These are phyloP conservation scores for Plestiodon gilberti DNA, from an alignment of 2,113 vertebrate genomes.

Conservation along the genomic window DNA sequence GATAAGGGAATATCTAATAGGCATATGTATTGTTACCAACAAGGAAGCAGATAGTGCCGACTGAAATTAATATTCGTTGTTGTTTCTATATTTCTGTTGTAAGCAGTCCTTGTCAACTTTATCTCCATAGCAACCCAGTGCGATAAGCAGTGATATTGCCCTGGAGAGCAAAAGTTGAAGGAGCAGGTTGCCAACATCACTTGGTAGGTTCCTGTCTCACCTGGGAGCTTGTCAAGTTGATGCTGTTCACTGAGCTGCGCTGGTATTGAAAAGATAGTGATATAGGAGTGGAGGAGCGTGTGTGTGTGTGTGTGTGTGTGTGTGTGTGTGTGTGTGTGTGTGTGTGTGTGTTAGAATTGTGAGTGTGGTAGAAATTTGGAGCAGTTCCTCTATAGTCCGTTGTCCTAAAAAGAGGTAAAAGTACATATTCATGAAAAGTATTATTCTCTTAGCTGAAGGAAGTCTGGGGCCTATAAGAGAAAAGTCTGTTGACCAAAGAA, in stretches of 20 bases:
- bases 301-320: no score
- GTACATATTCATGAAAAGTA: not conserved
- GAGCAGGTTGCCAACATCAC: not conserved
- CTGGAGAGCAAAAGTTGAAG: not conserved
- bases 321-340: not conserved
- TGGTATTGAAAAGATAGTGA: not conserved
- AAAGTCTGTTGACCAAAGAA: conserved; percentile 3
- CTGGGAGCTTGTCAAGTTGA: not conserved
- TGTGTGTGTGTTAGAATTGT: not conserved
- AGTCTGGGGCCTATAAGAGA: not conserved
- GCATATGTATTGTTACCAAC: not conserved
- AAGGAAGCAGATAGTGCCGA: not conserved
- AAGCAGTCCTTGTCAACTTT: not conserved
- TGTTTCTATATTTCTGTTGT: not conserved
- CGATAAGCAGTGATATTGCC: not conserved
- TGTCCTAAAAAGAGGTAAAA: not conserved
- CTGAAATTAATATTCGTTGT: not conserved
- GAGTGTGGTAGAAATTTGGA: not conserved
- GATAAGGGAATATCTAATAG: not conserved
- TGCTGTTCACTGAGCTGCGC: no score
- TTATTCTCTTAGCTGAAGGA: not conserved
- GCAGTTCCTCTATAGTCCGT: not conserved
- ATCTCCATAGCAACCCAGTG: not conserved
- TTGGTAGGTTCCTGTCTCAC: not conserved
- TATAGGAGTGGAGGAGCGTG: not conserved